These are phyloP conservation scores for Lepilemur septentrionalis DNA, from an alignment of 2,797 vertebrate genomes.

Conservation along the genomic window DNA sequence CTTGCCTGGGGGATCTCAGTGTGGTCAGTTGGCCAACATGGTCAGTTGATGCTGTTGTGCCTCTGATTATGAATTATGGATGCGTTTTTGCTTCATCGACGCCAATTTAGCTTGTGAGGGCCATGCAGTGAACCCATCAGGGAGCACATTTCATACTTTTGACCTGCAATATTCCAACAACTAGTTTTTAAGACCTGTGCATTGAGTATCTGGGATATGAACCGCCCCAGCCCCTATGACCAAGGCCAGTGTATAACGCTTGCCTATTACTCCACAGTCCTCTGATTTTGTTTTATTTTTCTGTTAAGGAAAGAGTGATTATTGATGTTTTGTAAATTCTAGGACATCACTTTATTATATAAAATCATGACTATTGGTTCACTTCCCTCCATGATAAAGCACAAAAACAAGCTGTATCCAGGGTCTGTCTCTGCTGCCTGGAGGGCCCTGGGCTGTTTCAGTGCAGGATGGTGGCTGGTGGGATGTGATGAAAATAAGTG, in stretches of 20 bases:
- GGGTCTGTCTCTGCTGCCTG: background rate
- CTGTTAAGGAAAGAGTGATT: background rate
- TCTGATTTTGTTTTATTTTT: background rate
- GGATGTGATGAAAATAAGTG: background rate
- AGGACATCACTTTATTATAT: background rate
- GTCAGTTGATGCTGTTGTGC: background rate
- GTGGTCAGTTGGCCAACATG: background rate
- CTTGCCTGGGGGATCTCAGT: background rate
- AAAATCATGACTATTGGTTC: background rate
- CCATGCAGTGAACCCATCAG: background rate
- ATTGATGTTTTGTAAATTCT: background rate
- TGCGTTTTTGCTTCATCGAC: background rate
- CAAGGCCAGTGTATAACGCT: background rate
- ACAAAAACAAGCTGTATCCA: background rate
- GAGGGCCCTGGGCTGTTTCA: background rate
- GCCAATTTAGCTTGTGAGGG: background rate
- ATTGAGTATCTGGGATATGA: background rate
- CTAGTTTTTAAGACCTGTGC: background rate
- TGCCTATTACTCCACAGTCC: background rate
- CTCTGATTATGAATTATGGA: background rate
- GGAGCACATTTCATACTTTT: background rate
- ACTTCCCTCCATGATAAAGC: background rate
- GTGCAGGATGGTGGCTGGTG: too few relatives aligned
- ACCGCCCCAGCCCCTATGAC: rapidly evolving
- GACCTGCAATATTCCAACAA: background rate